Conservation (phyloP, 2,113 vertebrate species). For the Myocastor coypus region DNA sequence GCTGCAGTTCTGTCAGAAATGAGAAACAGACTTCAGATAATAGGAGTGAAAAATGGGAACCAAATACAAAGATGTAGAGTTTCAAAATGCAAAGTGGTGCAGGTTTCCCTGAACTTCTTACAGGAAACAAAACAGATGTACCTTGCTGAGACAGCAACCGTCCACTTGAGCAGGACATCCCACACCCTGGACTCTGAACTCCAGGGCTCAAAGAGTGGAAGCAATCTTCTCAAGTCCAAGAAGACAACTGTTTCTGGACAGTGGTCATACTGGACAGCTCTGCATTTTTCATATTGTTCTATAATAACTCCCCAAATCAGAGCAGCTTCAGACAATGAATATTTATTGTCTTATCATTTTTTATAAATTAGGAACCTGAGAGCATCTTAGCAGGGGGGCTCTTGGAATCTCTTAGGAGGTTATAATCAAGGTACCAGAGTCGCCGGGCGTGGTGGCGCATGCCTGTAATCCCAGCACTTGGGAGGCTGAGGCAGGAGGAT, state of each 20-base stretch:
- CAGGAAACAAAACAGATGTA: neutral
- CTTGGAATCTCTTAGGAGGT: neutral
- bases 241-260: neutral
- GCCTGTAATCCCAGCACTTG: too few relatives aligned
- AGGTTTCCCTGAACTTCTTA: neutral
- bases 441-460: too few relatives aligned
- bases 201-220: neutral
- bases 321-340: neutral
- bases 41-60: neutral
- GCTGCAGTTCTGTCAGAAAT: neutral
- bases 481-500: too few relatives aligned
- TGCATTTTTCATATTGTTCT: neutral
- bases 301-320: neutral
- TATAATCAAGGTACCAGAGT: neutral
- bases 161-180: neutral
- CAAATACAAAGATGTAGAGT: slow-evolving; percentile 37
- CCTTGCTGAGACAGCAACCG: neutral
- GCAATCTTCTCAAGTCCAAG: neutral
- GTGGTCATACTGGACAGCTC: neutral
- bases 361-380: neutral
- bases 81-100: neutral
- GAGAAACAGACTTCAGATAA: slow-evolving; percentile 65
- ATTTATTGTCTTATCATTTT: neutral
- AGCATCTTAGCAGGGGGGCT: neutral
- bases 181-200: neutral